Evolutionary conservation across 2,797 vertebrate genomes (phyloP), one percentile per base, ranked within the genome.

Genomic region (Cyclopterus lumpus): DNA sequence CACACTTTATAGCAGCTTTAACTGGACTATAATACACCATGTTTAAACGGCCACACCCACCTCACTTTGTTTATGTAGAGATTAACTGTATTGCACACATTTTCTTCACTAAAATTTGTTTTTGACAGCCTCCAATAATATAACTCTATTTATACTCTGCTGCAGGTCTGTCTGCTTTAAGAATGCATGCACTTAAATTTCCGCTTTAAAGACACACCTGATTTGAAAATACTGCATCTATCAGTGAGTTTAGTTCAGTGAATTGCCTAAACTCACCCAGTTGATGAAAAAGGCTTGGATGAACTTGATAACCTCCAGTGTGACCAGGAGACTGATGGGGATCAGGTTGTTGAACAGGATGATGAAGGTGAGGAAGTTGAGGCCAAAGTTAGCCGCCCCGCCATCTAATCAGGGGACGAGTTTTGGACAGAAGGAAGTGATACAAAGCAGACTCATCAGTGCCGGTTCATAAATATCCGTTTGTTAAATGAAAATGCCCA

Each of bases 261-360:
- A 30, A 59, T 1, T 53, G n/a, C 34, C 44, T 59, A 1, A 34
- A 95, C 94, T 98, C 95, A 99, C 98, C 98, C 98, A 99, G 88
- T 99, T 99, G 93, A 99, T 99, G 93, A 99, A 99, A 93, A 98
- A 99, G 4, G 98, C 98, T 81, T 99, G 98, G 81, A 96, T 96
- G 93, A 99, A 99, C 95, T 99, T 99, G 89, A 99, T 97, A 49
- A 99, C 98, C 93, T 99, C 98, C 88, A 99, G 92, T 0, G 98
- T 99, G 87, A 99, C 98, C 92, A 99, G 92, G 49, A 99, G 96
- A 89, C 98, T 99, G 94, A 99, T 99, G 69, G 98, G 98, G 87
- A 99, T 99, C 89, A 99, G 95, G 90, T 99, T 99, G 95, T 99
- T 99, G 96, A 99, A 99, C 84, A 99, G 96, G 93, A 99, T 99